Conservation (phyloP, 2,113 vertebrate genomes). For the Genyomyrus donnyi region DNA sequence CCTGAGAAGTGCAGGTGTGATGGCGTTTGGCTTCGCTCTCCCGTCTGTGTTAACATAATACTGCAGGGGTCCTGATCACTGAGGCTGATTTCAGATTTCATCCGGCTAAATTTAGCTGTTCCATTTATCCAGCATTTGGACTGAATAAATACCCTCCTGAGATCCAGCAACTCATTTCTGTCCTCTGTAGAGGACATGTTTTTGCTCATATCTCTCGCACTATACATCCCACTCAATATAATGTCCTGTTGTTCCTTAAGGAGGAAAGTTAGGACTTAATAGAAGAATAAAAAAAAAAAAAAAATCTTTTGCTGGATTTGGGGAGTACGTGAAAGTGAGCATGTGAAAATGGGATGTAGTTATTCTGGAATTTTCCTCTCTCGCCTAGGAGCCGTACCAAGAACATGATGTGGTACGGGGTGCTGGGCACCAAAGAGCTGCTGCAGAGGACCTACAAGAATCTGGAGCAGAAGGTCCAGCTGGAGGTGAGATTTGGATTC, state of each 20-base stretch:
- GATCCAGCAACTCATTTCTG: not conserved
- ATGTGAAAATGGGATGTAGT: not conserved
- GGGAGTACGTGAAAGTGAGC: no score
- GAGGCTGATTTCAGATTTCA: not conserved
- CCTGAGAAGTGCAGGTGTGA: slow-evolving; percentile 96
- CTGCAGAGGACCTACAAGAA: slow-evolving; percentile 97
- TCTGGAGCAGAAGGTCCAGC: slow-evolving; percentile 92
- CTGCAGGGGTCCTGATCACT: not conserved
- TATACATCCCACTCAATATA: not conserved
- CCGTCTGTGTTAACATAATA: not conserved
- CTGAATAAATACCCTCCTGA: not conserved
- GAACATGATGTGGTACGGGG: slow-evolving; percentile 99
- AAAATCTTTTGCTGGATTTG: no score
- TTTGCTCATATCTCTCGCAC: not conserved
- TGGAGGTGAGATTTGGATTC: slow-evolving; percentile 72
- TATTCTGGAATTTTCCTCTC: not conserved
- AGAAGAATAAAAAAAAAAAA: not conserved
- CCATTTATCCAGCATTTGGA: not conserved
- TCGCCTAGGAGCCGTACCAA: slow-evolving; percentile 85
- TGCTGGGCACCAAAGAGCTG: slow-evolving; percentile 90
- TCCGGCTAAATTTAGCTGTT: not conserved
- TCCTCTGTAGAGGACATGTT: not conserved
- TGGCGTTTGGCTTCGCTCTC: not conserved
- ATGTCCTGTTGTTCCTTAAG: not conserved
- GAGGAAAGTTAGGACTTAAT: not conserved